Conservation (phyloP, 2,888 invertebrate species). For the Oscheius myriophilus region DNA sequence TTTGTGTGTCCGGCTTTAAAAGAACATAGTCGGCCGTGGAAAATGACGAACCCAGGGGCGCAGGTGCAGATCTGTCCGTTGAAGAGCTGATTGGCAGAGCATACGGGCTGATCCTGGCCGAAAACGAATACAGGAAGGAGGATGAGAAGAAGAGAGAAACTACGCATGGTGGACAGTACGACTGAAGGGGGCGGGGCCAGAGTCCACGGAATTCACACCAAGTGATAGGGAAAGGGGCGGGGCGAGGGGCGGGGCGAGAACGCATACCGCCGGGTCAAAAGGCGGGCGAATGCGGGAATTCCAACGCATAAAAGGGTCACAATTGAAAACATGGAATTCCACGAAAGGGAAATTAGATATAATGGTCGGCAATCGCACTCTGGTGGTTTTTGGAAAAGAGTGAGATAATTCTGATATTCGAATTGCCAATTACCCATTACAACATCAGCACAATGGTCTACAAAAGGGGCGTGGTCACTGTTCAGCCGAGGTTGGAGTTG, state of each 20-base stretch:
- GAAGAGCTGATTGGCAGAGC: conserved; percentile 66
- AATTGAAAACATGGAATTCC: too few relatives aligned
- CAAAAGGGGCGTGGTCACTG: too few relatives aligned
- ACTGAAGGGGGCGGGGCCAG: conserved; percentile 26
- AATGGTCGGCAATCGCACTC: too few relatives aligned
- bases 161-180: conserved; percentile 11
- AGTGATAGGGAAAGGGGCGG: conserved; percentile 2
- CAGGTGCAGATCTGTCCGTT: conserved; percentile 69
- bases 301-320: too few relatives aligned
- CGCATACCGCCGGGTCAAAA: too few relatives aligned
- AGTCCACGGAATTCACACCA: conserved; percentile 22
- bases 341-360: too few relatives aligned
- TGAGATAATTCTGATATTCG: not conserved
- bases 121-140: conserved; percentile 19
- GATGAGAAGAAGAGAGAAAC: conserved; percentile 15
- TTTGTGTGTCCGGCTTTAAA: too few relatives aligned
- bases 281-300: too few relatives aligned
- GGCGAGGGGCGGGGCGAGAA: not conserved
- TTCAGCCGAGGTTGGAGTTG: too few relatives aligned
- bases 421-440: too few relatives aligned
- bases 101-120: conserved; percentile 55
- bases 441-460: too few relatives aligned
- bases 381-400: too few relatives aligned
- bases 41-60: conserved; percentile 62
- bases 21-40: not conserved